Conservation (phyloP, 2,888 invertebrate species). For the Eudasyphora cyanicolor region DNA sequence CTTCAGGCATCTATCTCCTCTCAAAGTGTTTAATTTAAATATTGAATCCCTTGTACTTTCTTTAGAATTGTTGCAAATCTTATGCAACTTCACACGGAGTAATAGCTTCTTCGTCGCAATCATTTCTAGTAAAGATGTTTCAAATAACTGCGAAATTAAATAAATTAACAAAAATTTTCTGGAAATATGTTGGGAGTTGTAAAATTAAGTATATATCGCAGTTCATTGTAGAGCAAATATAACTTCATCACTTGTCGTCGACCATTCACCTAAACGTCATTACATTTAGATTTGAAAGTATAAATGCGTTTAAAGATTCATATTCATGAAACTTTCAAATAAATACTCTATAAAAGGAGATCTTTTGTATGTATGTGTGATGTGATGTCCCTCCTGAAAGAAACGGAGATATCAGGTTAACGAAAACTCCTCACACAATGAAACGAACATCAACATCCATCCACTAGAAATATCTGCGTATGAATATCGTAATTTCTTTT, state of each 20-base stretch:
- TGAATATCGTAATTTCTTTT: constrained; percentile 24
- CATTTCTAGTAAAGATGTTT: too few species aligned
- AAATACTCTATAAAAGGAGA: constrained; percentile 49
- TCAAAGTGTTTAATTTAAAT: too few species aligned
- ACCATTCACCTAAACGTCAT: constrained; percentile 54
- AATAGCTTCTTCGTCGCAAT: too few species aligned
- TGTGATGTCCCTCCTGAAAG: constrained; percentile 70
- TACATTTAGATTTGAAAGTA: background rate
- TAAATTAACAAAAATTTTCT: too few species aligned
- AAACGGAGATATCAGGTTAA: constrained; percentile 75
- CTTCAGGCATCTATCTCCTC: too few species aligned
- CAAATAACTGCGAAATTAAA: too few species aligned
- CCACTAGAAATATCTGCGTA: background rate
- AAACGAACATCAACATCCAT: background rate
- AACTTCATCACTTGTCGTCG: constrained; percentile 79
- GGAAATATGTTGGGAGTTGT: too few species aligned
- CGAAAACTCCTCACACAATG: constrained; percentile 42
- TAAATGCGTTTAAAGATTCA: background rate
- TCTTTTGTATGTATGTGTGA: constrained; percentile 37
- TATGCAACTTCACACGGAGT: too few species aligned
- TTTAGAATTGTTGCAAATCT: too few species aligned
- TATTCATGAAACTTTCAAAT: background rate
- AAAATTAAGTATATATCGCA: too few species aligned
- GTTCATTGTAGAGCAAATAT: too few species aligned
- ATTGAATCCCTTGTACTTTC: too few species aligned